Conservation (phyloP, 2,888 invertebrate species). For the Apotomis capreana region DNA sequence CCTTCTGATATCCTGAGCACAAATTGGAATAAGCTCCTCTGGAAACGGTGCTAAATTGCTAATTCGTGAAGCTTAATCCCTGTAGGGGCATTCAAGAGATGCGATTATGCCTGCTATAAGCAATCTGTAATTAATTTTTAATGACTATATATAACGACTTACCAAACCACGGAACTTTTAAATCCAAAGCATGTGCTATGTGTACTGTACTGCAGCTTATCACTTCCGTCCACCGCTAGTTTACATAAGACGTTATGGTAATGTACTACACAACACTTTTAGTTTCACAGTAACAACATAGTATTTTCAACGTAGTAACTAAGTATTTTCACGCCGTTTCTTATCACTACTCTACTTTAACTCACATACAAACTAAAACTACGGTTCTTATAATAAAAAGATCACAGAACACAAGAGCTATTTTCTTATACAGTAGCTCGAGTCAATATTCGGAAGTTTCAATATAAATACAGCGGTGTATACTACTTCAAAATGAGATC, state of each 20-base stretch:
- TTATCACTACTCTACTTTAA: constrained; percentile 46
- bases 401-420: constrained; percentile 5
- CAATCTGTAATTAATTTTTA: neutral
- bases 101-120: no score
- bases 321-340: constrained; percentile 19
- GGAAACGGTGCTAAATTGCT: no score
- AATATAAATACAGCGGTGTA: constrained; percentile 1
- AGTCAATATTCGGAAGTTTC: constrained; percentile 20
- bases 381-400: constrained; percentile 3
- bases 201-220: neutral
- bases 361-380: constrained; percentile 47
- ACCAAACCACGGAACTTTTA: constrained; percentile 9
- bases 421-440: neutral
- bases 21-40: no score
- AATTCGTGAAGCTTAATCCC: no score
- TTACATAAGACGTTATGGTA: constrained; percentile 27
- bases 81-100: no score
- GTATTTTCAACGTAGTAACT: neutral
- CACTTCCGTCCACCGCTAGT: constrained; percentile 18
- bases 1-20: no score
- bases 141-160: neutral
- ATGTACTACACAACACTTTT: constrained; percentile 12
- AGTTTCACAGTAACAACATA: constrained; percentile 13
- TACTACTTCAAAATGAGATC: constrained; percentile 28
- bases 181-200: constrained; percentile 7